A percentile compares a stretch with the other conserved stretches of the same genome.
phyloP scores from a whole-genome alignment of 2,888 invertebrate genomes.

The Ectemnius continuus region DNA sequence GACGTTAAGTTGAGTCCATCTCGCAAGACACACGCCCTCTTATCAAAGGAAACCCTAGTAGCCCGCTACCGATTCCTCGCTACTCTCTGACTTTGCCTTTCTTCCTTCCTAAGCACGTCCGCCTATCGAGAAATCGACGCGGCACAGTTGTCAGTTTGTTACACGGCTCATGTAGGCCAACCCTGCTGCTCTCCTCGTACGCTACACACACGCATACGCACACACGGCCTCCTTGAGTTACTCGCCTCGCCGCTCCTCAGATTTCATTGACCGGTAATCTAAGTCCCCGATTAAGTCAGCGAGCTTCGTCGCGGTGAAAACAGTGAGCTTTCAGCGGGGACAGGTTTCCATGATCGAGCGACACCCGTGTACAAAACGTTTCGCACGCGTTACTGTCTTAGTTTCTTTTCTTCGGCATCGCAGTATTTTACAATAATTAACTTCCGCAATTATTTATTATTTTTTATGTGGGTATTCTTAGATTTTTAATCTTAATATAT shows the following conservation, averaged over 20 bases:
- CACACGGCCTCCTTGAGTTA: conserved; percentile 45
- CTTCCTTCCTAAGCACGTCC: conserved; percentile 21
- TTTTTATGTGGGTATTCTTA: no score
- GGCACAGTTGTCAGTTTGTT: conserved; percentile 46
- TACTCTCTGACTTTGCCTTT: not conserved
- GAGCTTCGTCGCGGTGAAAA: conserved; percentile 46
- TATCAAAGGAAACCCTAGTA: conserved; percentile 21
- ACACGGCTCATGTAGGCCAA: conserved; percentile 52
- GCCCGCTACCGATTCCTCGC: conserved; percentile 14
- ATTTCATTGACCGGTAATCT: conserved; percentile 62
- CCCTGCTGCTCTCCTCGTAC: not conserved
- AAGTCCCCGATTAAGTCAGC: conserved; percentile 62
- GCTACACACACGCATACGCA: no score
- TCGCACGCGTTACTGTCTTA: no score
- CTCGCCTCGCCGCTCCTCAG: conserved; percentile 44
- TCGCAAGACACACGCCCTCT: not conserved
- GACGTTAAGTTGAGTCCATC: not conserved
- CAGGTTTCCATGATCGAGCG: conserved; percentile 28
- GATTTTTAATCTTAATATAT: no score
- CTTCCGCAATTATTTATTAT: no score
- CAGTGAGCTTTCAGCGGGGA: conserved; percentile 27
- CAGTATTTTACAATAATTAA: no score
- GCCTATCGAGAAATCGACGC: conserved; percentile 59
- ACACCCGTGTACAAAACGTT: not conserved
- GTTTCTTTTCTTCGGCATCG: no score